A percentile compares a stretch with the other conserved stretches of the same genome.
phyloP scores from a whole-genome alignment of 2,113 vertebrate species.

The Grammomys surdaster region DNA sequence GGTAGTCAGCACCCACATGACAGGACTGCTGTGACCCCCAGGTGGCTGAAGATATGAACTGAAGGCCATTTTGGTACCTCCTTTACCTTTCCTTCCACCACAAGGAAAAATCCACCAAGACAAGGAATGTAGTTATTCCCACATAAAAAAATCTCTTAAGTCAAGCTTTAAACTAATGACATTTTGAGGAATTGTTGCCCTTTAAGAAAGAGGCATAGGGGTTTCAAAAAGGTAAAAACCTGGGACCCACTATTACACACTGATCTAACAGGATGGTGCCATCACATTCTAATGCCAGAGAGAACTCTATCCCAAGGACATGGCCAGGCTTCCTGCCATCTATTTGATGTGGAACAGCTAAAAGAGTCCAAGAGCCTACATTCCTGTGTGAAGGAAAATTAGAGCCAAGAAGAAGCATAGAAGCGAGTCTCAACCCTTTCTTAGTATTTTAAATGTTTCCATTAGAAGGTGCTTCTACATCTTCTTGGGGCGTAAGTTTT shows the following conservation, averaged over 20 bases:
- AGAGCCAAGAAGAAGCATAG: conserved; percentile 14
- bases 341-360: background rate
- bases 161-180: conserved; percentile 24
- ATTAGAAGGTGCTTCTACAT: conserved; percentile 8
- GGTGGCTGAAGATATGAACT: background rate
- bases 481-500: conserved; percentile 5
- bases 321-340: background rate
- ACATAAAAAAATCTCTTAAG: conserved; percentile 30
- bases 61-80: background rate
- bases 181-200: conserved; percentile 21
- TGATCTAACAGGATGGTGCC: background rate
- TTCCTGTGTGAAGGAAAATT: background rate
- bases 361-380: background rate
- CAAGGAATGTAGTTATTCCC: conserved; percentile 27
- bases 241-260: background rate
- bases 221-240: background rate
- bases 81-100: conserved; percentile 24
- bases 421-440: background rate
- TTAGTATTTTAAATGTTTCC: background rate
- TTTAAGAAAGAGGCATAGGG: background rate
- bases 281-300: conserved; percentile 13
- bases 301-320: background rate
- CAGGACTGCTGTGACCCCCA: background rate
- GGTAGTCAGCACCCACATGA: background rate
- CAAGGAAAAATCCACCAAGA: background rate